Base-by-base conservation (phyloP, 2,113 vertebrate genomes). In the Cynopterus brachyotis region DNA sequence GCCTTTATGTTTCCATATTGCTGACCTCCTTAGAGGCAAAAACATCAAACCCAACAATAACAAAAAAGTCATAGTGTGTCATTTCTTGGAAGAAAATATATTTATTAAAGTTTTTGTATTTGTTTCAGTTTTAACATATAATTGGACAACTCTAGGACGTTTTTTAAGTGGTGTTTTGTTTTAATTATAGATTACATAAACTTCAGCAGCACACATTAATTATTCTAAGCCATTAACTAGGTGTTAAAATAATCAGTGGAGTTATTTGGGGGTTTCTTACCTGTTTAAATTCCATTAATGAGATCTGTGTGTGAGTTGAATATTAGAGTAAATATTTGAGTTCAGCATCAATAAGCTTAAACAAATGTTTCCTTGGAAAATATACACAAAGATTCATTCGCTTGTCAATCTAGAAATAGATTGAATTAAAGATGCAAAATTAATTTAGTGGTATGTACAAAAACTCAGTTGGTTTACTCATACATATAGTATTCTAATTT, bases 1-100 rank as follows among this genome's bases (percentile, higher is more conserved):
- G 99, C 99, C 99, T 99, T 99, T 99, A 99, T 99, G 99, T 99
- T 99, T 99, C 99, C 99, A 99, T 99, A 99, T 99, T 99, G 99
- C 99, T 99, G 99, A 99, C 99, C 99, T 99, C 99, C 99, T 99
- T 99, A 99, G 99, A 99, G 99, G 99, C 99, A 99, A 98, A 98
- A 98, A 98, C 97, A 98, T 99, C 98, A 98, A 98, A 97, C 98
- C 98, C 98, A 99, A 99, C 99, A 99, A 99, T 99, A 99, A 99
- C 98, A 97, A 98, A 98, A 98, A 98, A 96, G 98, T 98, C 98
- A 98, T 98, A 98, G 97, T 94, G 89, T 98, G 98, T 98, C 98
- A 98, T 98, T 98, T 98, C 98, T 98, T 94, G 97, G 98, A 97
- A 98, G 97, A 98, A 98, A 98, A 98, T 95, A 2, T 98, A 98